Evolutionary conservation across 2,888 invertebrate species (phyloP).

Genomic region (Embidobia sp.): DNA sequence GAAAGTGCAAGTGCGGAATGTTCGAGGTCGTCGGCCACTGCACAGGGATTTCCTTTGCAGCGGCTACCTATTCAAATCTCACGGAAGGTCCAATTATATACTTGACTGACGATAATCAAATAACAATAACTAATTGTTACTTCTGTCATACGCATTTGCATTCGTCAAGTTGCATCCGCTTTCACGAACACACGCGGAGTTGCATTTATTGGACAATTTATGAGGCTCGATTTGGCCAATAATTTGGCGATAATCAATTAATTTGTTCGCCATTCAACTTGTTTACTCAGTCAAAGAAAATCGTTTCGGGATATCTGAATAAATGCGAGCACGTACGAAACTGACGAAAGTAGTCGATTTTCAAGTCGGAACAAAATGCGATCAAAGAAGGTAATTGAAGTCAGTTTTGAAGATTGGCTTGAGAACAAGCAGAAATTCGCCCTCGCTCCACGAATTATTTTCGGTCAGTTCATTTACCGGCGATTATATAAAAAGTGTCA

Average conservation of each 20-base stretch:
- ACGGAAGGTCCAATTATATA: slow-evolving; percentile 59
- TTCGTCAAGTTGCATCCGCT: slow-evolving; percentile 18
- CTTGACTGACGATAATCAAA: slow-evolving; percentile 49
- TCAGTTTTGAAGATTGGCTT: too few relatives aligned
- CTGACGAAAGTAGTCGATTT: too few relatives aligned
- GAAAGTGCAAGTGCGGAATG: slow-evolving; percentile 64
- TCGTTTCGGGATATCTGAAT: too few relatives aligned
- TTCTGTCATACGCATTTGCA: slow-evolving; percentile 28
- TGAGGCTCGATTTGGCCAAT: background rate
- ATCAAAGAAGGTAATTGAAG: too few relatives aligned
- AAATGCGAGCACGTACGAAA: too few relatives aligned
- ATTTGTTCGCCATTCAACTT: background rate
- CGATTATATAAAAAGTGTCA: too few relatives aligned
- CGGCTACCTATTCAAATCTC: slow-evolving; percentile 48
- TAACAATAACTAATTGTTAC: slow-evolving; percentile 49
- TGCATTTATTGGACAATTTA: slow-evolving; percentile 17
- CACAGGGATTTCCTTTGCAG: slow-evolving; percentile 48
- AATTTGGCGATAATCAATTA: slow-evolving; percentile 3
- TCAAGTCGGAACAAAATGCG: too few relatives aligned
- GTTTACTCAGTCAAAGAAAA: too few relatives aligned
- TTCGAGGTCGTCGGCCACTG: slow-evolving; percentile 47
- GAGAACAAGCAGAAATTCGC: too few relatives aligned
- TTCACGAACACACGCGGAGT: slow-evolving; percentile 5
- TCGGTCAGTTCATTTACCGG: too few relatives aligned
- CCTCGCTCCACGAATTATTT: too few relatives aligned